Conservation (phyloP, 2,113 vertebrate species). For the Ploceus nigricollis region DNA sequence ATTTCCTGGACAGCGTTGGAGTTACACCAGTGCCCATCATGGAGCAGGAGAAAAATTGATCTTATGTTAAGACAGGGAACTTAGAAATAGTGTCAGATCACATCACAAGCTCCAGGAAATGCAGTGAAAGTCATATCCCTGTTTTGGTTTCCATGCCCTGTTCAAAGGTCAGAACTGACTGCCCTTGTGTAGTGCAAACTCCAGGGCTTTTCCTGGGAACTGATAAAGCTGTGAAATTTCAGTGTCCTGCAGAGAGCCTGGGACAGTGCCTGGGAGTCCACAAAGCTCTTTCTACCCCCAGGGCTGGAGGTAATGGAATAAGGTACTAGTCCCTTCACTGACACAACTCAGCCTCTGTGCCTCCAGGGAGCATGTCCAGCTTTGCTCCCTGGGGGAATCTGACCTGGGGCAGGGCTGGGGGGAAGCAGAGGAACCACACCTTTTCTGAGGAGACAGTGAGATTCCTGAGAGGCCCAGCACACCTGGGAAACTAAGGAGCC, state of each 20-base stretch:
- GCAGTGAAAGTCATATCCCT: background rate
- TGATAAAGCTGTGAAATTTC: background rate
- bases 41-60: background rate
- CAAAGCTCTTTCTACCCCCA: background rate
- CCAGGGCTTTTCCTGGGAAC: background rate
- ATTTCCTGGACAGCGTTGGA: background rate
- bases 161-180: background rate
- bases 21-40: background rate
- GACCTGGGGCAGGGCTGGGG: background rate
- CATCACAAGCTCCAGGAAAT: background rate
- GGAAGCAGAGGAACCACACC: background rate
- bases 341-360: background rate
- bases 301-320: background rate
- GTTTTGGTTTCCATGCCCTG: fast-evolving
- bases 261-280: background rate
- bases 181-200: background rate
- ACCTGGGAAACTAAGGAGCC: background rate
- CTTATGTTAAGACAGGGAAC: background rate
- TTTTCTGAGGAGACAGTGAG: background rate
- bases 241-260: background rate
- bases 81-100: background rate
- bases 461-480: background rate
- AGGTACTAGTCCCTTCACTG: background rate
- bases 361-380: background rate
- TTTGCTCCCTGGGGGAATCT: background rate